phyloP scores from a whole-genome alignment of 1,140 invertebrate species.

The Eupristina koningsbergeri region DNA sequence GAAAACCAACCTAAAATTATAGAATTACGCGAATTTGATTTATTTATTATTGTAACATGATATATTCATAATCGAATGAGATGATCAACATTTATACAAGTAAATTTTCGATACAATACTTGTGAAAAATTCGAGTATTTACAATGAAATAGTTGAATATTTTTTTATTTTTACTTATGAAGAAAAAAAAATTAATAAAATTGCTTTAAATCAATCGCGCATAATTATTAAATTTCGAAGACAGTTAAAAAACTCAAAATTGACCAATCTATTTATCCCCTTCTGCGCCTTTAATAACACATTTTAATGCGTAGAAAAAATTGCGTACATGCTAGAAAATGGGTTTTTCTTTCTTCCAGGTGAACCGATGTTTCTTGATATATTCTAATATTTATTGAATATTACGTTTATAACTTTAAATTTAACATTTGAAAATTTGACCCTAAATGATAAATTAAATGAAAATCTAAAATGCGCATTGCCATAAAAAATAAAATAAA shows the following conservation, averaged over 20 bases:
- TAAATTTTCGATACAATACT: constrained; percentile 12
- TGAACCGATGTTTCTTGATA: neutral
- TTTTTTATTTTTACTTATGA: neutral
- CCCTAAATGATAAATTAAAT: constrained; percentile 4
- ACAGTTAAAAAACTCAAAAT: neutral
- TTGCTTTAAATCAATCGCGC: neutral
- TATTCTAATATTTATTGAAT: neutral
- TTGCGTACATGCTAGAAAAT: neutral
- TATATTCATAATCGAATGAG: no score
- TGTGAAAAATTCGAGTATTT: constrained; percentile 2
- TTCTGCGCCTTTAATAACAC: neutral
- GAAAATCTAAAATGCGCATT: neutral
- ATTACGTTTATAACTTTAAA: neutral
- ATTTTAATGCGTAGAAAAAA: neutral
- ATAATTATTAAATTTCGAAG: neutral
- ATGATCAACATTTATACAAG: neutral
- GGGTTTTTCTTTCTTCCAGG: neutral
- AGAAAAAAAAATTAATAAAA: neutral
- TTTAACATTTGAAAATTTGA: neutral
- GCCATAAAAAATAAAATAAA: neutral
- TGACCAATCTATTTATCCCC: neutral
- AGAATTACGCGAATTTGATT: neutral
- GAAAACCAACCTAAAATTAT: neutral
- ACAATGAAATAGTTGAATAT: neutral
- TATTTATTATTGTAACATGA: no score